A percentile compares a stretch with the other conserved stretches of the same genome.
These are phyloP conservation scores for Terrapene triunguis DNA, from an alignment of 2,113 vertebrate genomes.

Conservation along the genomic window DNA sequence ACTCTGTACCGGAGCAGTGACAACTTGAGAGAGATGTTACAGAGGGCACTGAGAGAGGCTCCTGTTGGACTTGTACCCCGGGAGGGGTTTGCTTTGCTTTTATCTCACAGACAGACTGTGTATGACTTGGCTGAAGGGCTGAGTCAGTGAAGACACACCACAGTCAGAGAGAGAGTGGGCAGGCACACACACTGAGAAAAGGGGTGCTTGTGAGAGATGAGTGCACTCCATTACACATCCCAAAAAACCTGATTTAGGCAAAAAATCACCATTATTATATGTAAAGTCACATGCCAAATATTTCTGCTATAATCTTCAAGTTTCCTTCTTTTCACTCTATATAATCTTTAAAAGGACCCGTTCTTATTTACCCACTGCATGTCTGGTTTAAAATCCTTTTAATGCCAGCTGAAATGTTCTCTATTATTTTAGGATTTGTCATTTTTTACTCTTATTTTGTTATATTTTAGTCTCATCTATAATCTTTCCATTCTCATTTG, in stretches of 20 bases:
- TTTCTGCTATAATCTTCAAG: slow-evolving; percentile 13
- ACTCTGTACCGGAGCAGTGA: too few relatives aligned
- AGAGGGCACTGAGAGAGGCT: too few relatives aligned
- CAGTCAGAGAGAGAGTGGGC: too few relatives aligned
- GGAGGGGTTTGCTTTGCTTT: too few relatives aligned
- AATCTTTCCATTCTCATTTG: not conserved
- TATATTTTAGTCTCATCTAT: slow-evolving; percentile 49
- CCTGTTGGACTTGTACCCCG: too few relatives aligned
- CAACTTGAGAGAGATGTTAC: too few relatives aligned
- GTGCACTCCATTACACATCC: fast-evolving
- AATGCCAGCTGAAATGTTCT: slow-evolving; percentile 32
- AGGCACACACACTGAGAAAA: too few relatives aligned
- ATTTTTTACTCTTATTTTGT: slow-evolving; percentile 51
- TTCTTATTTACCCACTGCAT: not conserved
- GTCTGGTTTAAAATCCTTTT: slow-evolving; percentile 40
- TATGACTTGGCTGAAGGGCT: too few relatives aligned
- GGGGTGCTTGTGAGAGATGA: too few relatives aligned
- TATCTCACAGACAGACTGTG: too few relatives aligned
- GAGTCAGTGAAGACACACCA: too few relatives aligned
- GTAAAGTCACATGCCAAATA: slow-evolving; percentile 43
- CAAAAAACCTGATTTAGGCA: slow-evolving; percentile 44
- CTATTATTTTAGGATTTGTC: slow-evolving; percentile 47
- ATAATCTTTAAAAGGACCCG: not conserved
- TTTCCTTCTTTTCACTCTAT: not conserved
- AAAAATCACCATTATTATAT: not conserved